Evolutionary conservation across 2,113 vertebrate species (phyloP).

Genomic region (Tichodroma muraria): DNA sequence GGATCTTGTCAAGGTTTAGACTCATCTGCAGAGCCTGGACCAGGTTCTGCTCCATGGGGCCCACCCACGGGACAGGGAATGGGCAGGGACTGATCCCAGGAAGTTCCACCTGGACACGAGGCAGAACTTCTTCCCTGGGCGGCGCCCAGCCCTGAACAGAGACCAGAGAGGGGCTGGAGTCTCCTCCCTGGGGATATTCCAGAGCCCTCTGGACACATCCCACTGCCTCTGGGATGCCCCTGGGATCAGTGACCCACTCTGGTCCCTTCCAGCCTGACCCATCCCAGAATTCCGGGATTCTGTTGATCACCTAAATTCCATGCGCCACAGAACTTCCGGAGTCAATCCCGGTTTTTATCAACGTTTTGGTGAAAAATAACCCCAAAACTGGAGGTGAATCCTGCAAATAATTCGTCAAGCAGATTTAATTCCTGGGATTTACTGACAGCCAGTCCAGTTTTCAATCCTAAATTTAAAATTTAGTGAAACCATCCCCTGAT

Average conservation of each 20-base stretch:
- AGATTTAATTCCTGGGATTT: not conserved
- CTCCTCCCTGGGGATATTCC: not conserved
- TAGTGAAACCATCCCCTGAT: not conserved
- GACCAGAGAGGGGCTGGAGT: no score
- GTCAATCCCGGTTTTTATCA: not conserved
- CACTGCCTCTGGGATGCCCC: not conserved
- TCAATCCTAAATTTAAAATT: not conserved
- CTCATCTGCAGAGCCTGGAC: accelerated
- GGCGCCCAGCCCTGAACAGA: no score
- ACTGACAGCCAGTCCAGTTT: not conserved
- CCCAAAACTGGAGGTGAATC: not conserved
- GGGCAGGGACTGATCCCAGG: no score
- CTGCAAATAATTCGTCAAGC: not conserved
- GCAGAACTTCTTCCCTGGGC: not conserved
- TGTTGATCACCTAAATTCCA: not conserved
- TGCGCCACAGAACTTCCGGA: not conserved
- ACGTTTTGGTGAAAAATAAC: not conserved
- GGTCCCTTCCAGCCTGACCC: not conserved
- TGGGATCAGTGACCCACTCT: not conserved
- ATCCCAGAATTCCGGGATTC: not conserved
- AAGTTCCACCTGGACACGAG: not conserved
- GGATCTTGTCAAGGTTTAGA: not conserved
- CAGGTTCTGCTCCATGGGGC: not conserved
- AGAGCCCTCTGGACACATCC: not conserved
- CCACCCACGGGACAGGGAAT: no score